Conservation (phyloP, 2,888 invertebrate species). For the Aproaerema taeniolella region DNA sequence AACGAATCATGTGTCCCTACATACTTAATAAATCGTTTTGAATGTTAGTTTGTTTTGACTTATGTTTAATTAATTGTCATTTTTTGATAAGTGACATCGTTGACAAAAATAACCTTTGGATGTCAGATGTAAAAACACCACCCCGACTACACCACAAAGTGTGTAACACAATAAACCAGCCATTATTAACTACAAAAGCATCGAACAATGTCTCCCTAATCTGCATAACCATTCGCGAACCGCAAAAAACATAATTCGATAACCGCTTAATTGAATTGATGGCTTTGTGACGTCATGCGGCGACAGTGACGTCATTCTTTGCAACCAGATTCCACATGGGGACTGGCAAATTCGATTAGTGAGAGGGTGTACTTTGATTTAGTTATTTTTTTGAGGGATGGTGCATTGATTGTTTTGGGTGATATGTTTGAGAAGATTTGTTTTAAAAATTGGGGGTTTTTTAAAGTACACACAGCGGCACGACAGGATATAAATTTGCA, state of each 20-base stretch:
- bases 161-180: no score
- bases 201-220: background rate
- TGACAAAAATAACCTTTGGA: no score
- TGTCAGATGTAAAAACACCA: no score
- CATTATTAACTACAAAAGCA: background rate
- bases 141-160: no score
- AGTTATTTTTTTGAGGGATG: background rate
- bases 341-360: background rate
- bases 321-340: no score
- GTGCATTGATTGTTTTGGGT: background rate
- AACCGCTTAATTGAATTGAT: constrained; percentile 51
- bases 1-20: no score
- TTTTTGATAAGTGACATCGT: no score
- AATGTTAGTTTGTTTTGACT: no score
- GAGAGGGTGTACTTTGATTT: background rate
- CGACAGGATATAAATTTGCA: no score
- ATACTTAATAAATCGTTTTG: no score
- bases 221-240: constrained; percentile 15
- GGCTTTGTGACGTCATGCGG: constrained; percentile 52
- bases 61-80: no score
- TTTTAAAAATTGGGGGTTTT: background rate
- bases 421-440: background rate
- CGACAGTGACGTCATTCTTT: constrained; percentile 22
- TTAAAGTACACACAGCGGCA: no score
- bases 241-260: constrained; percentile 60